Conservation (phyloP, 2,888 invertebrate species). For the Cataglyphis livida region DNA sequence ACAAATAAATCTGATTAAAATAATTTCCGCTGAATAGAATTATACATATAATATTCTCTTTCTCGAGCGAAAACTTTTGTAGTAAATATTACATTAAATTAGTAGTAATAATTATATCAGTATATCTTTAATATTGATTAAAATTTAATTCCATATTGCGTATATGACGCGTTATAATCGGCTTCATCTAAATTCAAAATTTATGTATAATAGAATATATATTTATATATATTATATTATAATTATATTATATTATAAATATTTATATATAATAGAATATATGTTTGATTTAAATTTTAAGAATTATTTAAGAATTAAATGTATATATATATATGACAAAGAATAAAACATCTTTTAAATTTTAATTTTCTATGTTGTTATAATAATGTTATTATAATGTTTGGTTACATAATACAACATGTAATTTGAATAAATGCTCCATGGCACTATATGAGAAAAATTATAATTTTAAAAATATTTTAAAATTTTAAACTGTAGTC, state of each 20-base stretch:
- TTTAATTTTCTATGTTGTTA: background rate
- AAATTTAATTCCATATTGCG: background rate
- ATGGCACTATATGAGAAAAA: too few species aligned
- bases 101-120: slow-evolving; percentile 1
- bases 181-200: background rate
- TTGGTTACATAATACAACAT: background rate
- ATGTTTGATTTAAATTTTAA: too few species aligned
- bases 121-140: background rate
- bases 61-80: slow-evolving; percentile 17
- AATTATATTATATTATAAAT: too few species aligned
- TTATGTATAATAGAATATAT: too few species aligned
- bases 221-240: too few species aligned
- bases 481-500: background rate
- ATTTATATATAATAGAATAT: too few species aligned
- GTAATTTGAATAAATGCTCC: background rate
- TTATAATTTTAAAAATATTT: background rate
- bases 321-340: background rate
- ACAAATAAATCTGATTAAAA: slow-evolving; percentile 9
- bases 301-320: too few species aligned
- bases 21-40: background rate
- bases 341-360: background rate
- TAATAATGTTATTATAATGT: too few species aligned
- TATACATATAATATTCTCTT: background rate
- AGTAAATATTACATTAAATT: slow-evolving; percentile 30
- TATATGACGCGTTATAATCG: background rate